Evolutionary conservation across 53 echinoderm and acorn worm genomes (phyloP).

Genomic region (Henricia sp.): DNA sequence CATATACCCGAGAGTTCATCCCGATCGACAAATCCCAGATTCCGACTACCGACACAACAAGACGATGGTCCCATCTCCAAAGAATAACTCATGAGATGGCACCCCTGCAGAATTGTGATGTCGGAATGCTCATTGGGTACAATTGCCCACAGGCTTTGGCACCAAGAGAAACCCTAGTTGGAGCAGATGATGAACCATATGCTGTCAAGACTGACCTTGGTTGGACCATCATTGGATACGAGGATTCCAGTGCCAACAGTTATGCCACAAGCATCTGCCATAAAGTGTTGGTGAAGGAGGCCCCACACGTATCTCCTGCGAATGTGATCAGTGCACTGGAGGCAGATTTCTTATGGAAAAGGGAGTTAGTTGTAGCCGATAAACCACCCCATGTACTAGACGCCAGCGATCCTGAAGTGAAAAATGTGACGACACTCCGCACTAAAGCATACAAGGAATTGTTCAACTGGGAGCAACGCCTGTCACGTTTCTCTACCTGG

Average conservation of each 20-base stretch:
- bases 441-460: background rate
- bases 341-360: slow-evolving; percentile 49
- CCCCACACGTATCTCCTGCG: slow-evolving; percentile 39
- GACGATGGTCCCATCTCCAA: slow-evolving; percentile 25
- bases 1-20: slow-evolving; percentile 36
- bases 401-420: background rate
- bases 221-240: slow-evolving; percentile 62
- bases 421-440: background rate
- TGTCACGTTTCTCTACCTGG: slow-evolving; percentile 7
- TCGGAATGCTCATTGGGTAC: slow-evolving; percentile 57
- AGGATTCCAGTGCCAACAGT: background rate
- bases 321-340: slow-evolving; percentile 53
- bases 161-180: slow-evolving; percentile 52
- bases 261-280: slow-evolving; percentile 46
- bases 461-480: slow-evolving; percentile 5
- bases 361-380: background rate
- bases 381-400: background rate
- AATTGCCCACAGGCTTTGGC: slow-evolving; percentile 55
- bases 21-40: slow-evolving; percentile 44
- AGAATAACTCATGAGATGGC: slow-evolving; percentile 34
- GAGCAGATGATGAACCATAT: slow-evolving; percentile 47
- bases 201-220: slow-evolving; percentile 61
- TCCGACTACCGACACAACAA: slow-evolving; percentile 42
- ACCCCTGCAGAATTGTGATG: slow-evolving; percentile 52
- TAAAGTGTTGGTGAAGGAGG: slow-evolving; percentile 35